Conservation (phyloP, 2,888 invertebrate genomes). For the Tupiocoris notatus region DNA sequence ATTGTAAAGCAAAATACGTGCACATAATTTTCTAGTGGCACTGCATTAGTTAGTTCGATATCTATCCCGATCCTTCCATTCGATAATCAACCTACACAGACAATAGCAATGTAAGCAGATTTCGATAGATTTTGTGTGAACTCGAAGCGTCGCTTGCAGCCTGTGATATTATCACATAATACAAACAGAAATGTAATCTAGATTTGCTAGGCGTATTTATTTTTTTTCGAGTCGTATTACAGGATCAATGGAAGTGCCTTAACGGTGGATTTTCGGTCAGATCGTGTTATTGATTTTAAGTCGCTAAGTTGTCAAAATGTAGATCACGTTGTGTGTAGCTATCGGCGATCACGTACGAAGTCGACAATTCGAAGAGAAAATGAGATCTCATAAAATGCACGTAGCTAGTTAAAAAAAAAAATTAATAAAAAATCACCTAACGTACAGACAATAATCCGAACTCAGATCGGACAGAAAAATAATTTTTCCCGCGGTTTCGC, state of each 20-base stretch:
- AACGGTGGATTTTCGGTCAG: conserved; percentile 12
- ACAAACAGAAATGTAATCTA: not conserved
- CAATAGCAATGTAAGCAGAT: not conserved
- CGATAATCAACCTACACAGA: not conserved
- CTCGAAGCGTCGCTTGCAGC: conserved; percentile 35
- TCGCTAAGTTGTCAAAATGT: no score
- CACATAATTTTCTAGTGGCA: conserved; percentile 26
- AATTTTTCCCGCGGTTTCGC: no score
- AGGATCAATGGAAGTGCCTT: conserved; percentile 39
- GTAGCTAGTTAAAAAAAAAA: not conserved
- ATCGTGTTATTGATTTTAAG: no score
- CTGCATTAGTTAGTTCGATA: not conserved
- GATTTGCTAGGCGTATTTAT: conserved; percentile 42
- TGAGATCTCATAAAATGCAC: conserved; percentile 28
- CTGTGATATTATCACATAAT: conserved; percentile 43
- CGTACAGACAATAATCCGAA: no score
- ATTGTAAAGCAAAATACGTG: conserved; percentile 15
- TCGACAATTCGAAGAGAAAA: conserved; percentile 22
- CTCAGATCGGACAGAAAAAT: no score
- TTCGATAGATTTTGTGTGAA: not conserved
- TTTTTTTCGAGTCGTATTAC: no score
- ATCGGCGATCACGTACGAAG: no score
- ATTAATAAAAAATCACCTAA: no score
- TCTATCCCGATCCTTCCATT: not conserved
- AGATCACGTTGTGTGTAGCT: no score